phyloP scores from a whole-genome alignment of 2,888 invertebrate species.

The Epistrophe grossulariae region DNA sequence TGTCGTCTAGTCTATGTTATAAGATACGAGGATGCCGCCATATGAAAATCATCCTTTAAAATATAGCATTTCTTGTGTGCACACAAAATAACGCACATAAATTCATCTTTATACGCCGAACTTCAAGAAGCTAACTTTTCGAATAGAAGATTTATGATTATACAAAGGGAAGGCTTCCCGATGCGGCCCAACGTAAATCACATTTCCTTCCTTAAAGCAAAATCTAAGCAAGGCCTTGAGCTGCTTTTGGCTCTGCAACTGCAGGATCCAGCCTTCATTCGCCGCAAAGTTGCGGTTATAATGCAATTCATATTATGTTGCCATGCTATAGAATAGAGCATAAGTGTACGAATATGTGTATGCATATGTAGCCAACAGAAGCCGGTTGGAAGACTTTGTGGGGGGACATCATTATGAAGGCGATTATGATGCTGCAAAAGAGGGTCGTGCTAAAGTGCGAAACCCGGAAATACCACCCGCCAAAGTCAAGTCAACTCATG shows the following conservation, averaged over 20 bases:
- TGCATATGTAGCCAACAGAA: too few species aligned
- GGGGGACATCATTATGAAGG: conserved; percentile 46
- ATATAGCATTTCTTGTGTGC: conserved; percentile 48
- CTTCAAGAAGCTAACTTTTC: conserved; percentile 61
- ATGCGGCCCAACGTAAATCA: conserved; percentile 61
- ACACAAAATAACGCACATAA: conserved; percentile 8
- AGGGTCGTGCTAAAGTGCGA: neutral
- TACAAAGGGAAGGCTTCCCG: conserved; percentile 16
- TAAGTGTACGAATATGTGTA: neutral
- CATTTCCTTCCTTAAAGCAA: conserved; percentile 30
- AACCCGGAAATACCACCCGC: conserved; percentile 18
- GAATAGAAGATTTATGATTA: conserved; percentile 63
- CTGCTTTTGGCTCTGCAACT: neutral
- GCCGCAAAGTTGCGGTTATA: conserved; percentile 53
- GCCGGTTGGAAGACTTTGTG: neutral
- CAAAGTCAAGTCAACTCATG: neutral
- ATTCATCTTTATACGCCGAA: conserved; percentile 20
- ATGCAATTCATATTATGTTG: conserved; percentile 65
- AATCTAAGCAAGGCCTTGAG: neutral
- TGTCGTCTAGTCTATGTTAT: neutral
- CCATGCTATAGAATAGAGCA: conserved; percentile 4
- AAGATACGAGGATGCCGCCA: neutral
- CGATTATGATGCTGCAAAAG: conserved; percentile 11
- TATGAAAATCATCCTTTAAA: conserved; percentile 57
- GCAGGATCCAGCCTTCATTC: neutral